These are phyloP conservation scores for Xiphophorus birchmanni DNA, from an alignment of 2,797 vertebrate species.

Conservation along the genomic window DNA sequence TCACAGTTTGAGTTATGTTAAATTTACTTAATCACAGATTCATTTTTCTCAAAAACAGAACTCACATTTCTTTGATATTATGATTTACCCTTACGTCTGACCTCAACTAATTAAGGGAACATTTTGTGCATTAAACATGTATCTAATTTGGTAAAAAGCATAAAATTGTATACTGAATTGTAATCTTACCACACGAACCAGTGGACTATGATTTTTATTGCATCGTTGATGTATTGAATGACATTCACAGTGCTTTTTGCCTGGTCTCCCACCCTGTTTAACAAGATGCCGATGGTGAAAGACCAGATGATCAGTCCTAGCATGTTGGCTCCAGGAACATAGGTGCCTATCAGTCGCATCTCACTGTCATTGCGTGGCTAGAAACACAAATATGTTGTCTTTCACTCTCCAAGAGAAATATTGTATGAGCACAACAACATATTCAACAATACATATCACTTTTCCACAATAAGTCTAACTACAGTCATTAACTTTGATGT, in stretches of 20 bases:
- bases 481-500: neutral
- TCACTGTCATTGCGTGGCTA: neutral
- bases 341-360: neutral
- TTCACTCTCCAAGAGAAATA: neutral
- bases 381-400: neutral
- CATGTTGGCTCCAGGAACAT: neutral
- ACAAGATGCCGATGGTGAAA: neutral
- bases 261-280: neutral
- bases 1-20: no score
- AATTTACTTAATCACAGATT: no score
- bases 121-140: neutral
- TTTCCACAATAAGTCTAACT: neutral
- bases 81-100: neutral
- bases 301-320: constrained; percentile 4
- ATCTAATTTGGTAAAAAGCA: neutral
- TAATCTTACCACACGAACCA: constrained; percentile 7
- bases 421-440: neutral
- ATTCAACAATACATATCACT: neutral
- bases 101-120: neutral
- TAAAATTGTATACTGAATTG: neutral
- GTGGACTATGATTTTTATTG: neutral
- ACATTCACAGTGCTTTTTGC: neutral
- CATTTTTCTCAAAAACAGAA: neutral
- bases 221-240: neutral
- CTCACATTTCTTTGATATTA: neutral